Base-by-base conservation (phyloP, 2,113 vertebrate species). In the Siniperca knerii region DNA sequence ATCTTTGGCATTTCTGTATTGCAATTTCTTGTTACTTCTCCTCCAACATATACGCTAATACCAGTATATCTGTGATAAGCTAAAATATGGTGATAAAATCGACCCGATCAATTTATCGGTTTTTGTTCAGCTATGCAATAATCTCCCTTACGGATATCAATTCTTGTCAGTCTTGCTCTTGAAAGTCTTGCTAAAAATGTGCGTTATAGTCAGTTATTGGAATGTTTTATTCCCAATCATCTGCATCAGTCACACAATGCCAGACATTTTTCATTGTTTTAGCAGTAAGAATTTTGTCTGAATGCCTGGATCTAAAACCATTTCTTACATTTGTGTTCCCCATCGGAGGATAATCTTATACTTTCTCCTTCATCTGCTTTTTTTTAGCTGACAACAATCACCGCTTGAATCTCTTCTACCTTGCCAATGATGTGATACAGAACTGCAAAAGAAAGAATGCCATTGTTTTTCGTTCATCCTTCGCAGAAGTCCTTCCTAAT, bases 381-480 rank as follows among this genome's bases (percentile, higher is more conserved):
- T 40, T 68, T 82, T 54, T 77, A 99, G 98, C 98, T 87, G 97
- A 97, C 64, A 97, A 97, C 91, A 96, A 95, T 73, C 98, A 99
- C 80, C 97, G 98, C 8, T 93, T 99, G 92, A 99, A 99, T 94
- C 97, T 99, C 33, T 99, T 99, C 89, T 99, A 98, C 93, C 87
- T 99, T 85, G 98, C 98, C 89, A 99, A 99, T 0, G 98, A 99
- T 40, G 98, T 99, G 85, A 99, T 99, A 77, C 98, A 99, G 93
- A 99, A 99, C 95, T 99, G 98, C 96, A 99, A 99, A 87, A 96
- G 98, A 70, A 99, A 97, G 89, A 99, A 99, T 0, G 98, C 98
- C 1, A 97, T 99, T 1, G 95, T 97, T n/a, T 99, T 97, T 77
- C 97, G 98, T 0, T 93, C 97, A 8, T 90, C 97, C 0, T 99